phyloP scores from a whole-genome alignment of 2,888 invertebrate species.

The Orchesellides sinensis region DNA sequence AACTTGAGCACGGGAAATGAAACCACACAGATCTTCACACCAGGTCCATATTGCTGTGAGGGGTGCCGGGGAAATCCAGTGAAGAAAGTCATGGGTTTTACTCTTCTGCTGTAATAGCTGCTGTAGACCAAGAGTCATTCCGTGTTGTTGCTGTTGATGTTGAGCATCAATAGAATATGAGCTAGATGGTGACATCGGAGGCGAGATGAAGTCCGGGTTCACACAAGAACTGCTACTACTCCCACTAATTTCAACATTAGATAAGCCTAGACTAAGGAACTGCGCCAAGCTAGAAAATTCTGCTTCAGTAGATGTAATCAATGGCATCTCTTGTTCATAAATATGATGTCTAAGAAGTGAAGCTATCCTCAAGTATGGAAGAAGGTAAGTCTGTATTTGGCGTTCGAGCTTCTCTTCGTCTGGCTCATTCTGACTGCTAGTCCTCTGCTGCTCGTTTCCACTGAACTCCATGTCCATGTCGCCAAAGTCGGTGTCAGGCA shows the following conservation, averaged over 20 bases:
- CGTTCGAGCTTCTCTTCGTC: slow-evolving; percentile 76
- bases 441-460: neutral
- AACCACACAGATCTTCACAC: slow-evolving; percentile 84
- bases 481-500: slow-evolving; percentile 79
- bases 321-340: slow-evolving; percentile 81
- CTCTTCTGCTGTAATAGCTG: slow-evolving; percentile 16
- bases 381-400: slow-evolving; percentile 86
- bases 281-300: slow-evolving; percentile 89
- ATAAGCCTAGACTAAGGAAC: slow-evolving; percentile 83
- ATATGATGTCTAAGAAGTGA: slow-evolving; percentile 88
- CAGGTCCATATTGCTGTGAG: slow-evolving; percentile 80
- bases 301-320: slow-evolving; percentile 76
- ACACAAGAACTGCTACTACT: neutral
- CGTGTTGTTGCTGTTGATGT: neutral
- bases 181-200: slow-evolving; percentile 38
- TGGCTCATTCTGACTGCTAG: slow-evolving; percentile 50
- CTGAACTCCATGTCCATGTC: slow-evolving; percentile 65
- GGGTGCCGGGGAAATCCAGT: slow-evolving; percentile 74
- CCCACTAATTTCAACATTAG: neutral
- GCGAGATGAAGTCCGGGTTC: slow-evolving; percentile 15
- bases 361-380: slow-evolving; percentile 91
- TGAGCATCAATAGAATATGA: neutral
- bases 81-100: slow-evolving; percentile 70
- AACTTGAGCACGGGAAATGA: slow-evolving; percentile 80
- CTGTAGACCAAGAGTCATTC: neutral